Conservation (phyloP, 2,888 invertebrate species). For the Patella caerulea region DNA sequence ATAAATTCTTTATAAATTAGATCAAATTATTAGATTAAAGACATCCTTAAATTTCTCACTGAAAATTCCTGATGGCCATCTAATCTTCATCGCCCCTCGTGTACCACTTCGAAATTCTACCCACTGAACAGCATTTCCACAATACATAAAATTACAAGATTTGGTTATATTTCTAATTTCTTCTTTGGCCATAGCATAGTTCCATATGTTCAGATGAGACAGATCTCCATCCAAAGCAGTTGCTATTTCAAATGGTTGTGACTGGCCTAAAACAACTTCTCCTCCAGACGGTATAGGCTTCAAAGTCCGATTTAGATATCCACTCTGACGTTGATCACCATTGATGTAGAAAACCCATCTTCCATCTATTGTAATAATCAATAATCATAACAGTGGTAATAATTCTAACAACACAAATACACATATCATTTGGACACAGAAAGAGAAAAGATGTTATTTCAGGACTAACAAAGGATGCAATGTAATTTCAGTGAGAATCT, state of each 20-base stretch:
- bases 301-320: conserved; percentile 45
- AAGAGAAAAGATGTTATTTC: no score
- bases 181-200: conserved; percentile 46
- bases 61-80: conserved; percentile 69
- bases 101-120: conserved; percentile 70
- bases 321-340: conserved; percentile 39
- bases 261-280: conserved; percentile 68
- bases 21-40: no score
- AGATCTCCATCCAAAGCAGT: conserved; percentile 66
- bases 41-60: conserved; percentile 37
- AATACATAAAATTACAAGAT: conserved; percentile 67
- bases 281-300: conserved; percentile 61
- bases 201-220: conserved; percentile 70
- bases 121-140: conserved; percentile 71
- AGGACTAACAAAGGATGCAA: no score
- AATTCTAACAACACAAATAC: no score
- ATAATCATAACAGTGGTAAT: no score
- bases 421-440: no score
- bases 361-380: conserved; percentile 37
- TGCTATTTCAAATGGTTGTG: conserved; percentile 50
- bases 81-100: conserved; percentile 67
- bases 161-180: conserved; percentile 46
- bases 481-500: no score
- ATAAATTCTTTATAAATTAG: no score
- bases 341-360: conserved; percentile 51